These are phyloP conservation scores for Myotis pilosus DNA, from an alignment of 2,797 vertebrate species.

Conservation along the genomic window DNA sequence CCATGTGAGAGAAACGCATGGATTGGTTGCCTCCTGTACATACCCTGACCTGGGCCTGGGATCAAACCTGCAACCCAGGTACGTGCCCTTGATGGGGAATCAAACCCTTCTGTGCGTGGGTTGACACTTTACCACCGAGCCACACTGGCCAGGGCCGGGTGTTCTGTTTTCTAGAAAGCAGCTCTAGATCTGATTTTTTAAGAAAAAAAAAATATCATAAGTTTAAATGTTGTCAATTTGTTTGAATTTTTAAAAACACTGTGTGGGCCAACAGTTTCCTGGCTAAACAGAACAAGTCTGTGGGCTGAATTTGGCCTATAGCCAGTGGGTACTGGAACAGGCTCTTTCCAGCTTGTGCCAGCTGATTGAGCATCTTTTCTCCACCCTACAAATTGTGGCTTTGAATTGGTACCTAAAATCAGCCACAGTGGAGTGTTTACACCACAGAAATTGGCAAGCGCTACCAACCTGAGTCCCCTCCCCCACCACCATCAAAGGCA, in stretches of 20 bases:
- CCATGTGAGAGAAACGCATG: too few relatives aligned
- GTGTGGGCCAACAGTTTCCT: constrained; percentile 68
- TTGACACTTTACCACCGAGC: too few relatives aligned
- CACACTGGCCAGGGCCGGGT: not conserved
- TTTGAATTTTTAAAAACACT: constrained; percentile 63
- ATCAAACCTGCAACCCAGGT: too few relatives aligned
- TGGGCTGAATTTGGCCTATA: constrained; percentile 62
- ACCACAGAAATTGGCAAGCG: not conserved
- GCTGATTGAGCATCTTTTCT: constrained; percentile 27
- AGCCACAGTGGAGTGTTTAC: not conserved
- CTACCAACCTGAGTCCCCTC: not conserved
- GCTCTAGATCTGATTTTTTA: constrained; percentile 7
- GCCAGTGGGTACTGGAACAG: constrained; percentile 7
- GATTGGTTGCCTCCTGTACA: too few relatives aligned
- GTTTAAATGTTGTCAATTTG: constrained; percentile 63
- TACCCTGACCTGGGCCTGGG: too few relatives aligned
- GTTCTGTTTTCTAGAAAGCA: constrained; percentile 24
- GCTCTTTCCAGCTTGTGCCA: constrained; percentile 36
- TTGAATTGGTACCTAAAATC: not conserved
- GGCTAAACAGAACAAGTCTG: constrained; percentile 61
- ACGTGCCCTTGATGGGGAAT: too few relatives aligned
- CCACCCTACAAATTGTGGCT: not conserved
- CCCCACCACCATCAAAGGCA: not conserved
- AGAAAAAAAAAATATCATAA: not conserved
- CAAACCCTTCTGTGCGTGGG: too few relatives aligned